A percentile compares a stretch with the other conserved stretches of the same genome.
Conservation (phyloP, 1,140 invertebrate species). For the Calycopis cecrops region DNA sequence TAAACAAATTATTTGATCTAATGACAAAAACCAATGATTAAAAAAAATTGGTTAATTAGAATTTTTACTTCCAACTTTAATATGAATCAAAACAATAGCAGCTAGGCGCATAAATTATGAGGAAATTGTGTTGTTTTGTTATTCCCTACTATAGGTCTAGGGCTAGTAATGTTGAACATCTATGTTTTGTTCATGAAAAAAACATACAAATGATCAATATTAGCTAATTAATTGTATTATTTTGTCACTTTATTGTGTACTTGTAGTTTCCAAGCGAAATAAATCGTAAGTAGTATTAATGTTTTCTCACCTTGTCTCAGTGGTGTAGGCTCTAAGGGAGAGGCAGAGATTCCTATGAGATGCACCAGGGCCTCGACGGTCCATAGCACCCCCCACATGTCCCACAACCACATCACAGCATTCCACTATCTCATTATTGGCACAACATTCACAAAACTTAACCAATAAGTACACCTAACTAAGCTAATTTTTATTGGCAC, state of each 20-base stretch:
- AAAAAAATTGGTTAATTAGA: too few relatives aligned
- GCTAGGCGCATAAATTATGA: too few relatives aligned
- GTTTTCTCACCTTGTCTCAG: slow-evolving; percentile 59
- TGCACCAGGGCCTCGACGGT: slow-evolving; percentile 52
- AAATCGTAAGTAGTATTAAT: slow-evolving; percentile 48
- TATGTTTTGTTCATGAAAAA: background rate
- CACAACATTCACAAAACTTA: slow-evolving; percentile 71
- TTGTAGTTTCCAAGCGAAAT: slow-evolving; percentile 5
- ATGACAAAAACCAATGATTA: too few relatives aligned
- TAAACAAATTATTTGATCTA: too few relatives aligned
- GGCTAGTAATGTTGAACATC: background rate
- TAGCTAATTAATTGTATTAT: background rate
- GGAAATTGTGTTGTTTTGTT: background rate
- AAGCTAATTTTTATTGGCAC: slow-evolving; percentile 69
- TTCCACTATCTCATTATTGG: slow-evolving; percentile 74
- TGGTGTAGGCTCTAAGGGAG: slow-evolving; percentile 57
- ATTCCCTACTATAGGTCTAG: background rate
- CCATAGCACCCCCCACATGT: slow-evolving; percentile 69
- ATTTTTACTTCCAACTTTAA: too few relatives aligned
- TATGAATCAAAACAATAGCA: too few relatives aligned
- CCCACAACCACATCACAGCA: slow-evolving; percentile 73
- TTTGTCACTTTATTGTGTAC: too few relatives aligned
- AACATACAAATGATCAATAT: background rate
- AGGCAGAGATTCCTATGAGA: slow-evolving; percentile 43
- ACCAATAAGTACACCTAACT: slow-evolving; percentile 68